These are phyloP conservation scores for Panthera leo DNA, from an alignment of 2,113 vertebrate species.

Conservation along the genomic window DNA sequence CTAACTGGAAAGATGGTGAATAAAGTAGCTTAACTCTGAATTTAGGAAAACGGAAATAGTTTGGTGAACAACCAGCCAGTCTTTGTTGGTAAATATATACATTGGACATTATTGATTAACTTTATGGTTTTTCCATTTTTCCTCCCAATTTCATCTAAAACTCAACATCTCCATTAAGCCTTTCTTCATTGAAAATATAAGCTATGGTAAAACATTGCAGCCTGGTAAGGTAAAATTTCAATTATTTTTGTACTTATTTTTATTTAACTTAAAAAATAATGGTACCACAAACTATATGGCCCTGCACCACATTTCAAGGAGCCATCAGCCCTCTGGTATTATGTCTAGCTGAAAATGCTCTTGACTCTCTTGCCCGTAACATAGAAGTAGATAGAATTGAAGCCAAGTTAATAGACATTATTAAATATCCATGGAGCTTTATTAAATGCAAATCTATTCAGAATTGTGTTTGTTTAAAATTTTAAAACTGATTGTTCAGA, in stretches of 20 bases:
- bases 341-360: neutral
- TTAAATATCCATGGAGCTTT: neutral
- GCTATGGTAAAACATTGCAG: neutral
- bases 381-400: neutral
- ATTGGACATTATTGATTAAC: neutral
- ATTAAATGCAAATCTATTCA: neutral
- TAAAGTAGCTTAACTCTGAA: neutral
- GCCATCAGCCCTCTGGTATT: neutral
- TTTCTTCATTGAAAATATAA: neutral
- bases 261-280: neutral
- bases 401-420: neutral
- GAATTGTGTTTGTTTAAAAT: neutral
- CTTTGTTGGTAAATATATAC: neutral
- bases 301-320: neutral
- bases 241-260: neutral
- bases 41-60: neutral
- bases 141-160: neutral
- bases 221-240: neutral
- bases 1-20: neutral
- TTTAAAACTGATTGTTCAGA: neutral
- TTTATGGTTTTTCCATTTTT: neutral
- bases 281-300: neutral
- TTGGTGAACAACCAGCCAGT: neutral
- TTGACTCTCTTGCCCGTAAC: neutral
- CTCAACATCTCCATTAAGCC: neutral